Conservation (phyloP, 2,113 vertebrate genomes). For the Candoia aspera region DNA sequence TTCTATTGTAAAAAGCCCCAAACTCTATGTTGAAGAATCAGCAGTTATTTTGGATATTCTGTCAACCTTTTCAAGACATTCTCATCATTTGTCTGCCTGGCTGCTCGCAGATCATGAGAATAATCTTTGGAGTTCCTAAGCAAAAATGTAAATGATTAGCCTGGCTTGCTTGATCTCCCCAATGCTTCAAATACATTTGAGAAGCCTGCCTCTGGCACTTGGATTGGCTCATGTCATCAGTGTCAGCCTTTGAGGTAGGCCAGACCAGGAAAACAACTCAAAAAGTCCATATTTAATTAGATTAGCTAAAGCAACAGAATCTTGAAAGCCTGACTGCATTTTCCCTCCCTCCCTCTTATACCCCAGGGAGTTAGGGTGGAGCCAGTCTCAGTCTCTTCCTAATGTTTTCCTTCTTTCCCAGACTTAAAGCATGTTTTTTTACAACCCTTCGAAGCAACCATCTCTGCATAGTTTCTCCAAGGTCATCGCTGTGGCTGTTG, state of each 20-base stretch:
- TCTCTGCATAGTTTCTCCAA: neutral
- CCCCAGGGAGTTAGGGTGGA: neutral
- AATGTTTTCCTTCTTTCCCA: neutral
- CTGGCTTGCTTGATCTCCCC: neutral
- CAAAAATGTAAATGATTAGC: neutral
- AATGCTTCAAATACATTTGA: neutral
- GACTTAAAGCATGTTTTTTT: neutral
- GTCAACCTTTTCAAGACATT: neutral
- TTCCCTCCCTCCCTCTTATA: neutral
- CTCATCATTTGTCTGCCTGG: neutral
- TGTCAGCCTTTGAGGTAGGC: neutral
- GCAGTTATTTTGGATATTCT: neutral
- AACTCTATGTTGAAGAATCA: neutral
- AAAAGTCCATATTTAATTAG: neutral
- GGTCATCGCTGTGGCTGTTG: neutral
- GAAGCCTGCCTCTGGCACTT: neutral
- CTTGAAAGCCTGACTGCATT: neutral
- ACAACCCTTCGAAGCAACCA: neutral
- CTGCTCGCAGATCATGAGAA: neutral
- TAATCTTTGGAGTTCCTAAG: neutral
- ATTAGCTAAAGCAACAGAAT: neutral
- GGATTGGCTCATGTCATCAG: neutral
- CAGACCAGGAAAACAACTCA: neutral
- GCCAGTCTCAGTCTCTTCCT: neutral
- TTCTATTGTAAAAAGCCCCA: neutral